Conservation (phyloP, 1,140 invertebrate species). For the Lasaia peninsularis region DNA sequence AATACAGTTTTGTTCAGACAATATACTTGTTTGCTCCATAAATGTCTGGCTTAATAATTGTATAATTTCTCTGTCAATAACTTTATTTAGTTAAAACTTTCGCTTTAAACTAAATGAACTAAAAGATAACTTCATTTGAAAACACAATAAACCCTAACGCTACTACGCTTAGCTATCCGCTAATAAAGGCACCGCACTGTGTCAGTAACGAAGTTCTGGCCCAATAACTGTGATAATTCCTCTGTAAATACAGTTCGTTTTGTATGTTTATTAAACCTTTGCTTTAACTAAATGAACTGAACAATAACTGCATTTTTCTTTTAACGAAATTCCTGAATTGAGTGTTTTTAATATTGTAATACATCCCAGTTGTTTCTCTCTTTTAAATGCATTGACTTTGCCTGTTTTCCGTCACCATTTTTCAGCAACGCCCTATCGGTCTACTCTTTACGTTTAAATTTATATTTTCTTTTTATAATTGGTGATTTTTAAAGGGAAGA, state of each 20-base stretch:
- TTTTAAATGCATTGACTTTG: too few species aligned
- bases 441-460: too few species aligned
- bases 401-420: too few species aligned
- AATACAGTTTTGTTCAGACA: too few species aligned
- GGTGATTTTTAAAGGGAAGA: too few species aligned
- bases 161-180: not conserved
- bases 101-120: slow-evolving; percentile 2
- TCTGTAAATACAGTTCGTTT: slow-evolving; percentile 7
- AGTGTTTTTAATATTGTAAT: too few species aligned
- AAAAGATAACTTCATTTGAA: not conserved
- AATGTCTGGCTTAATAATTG: not conserved
- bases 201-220: not conserved
- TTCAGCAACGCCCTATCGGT: too few species aligned
- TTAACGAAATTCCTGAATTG: not conserved
- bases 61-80: slow-evolving; percentile 2
- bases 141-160: not conserved
- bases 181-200: not conserved
- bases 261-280: slow-evolving; percentile 9
- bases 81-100: slow-evolving; percentile 2
- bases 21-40: too few species aligned
- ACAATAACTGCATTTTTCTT: not conserved
- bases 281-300: slow-evolving; percentile 6
- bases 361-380: too few species aligned
- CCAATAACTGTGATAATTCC: slow-evolving; percentile 10
- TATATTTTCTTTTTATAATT: too few species aligned